Base-by-base conservation (phyloP, 2,797 vertebrate genomes). In the Hydrocynus forskahlii region DNA sequence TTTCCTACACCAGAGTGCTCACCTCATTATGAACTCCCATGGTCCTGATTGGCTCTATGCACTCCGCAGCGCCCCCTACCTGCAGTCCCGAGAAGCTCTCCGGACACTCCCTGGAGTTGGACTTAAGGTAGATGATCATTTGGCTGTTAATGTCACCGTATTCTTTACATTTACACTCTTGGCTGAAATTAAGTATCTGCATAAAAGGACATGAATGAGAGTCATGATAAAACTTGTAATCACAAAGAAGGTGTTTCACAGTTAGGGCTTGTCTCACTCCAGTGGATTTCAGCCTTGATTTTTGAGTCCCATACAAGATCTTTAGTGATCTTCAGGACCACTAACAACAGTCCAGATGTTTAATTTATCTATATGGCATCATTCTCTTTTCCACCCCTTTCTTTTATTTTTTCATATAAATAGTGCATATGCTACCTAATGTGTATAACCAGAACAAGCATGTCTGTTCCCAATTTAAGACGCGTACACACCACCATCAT, bases 91-190 rank as follows among this genome's bases (percentile, higher is more conserved):
- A 60, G 87, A 91, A 50, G 95, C 94, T 72, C 94, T 99, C 79
- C 93, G 95, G 0, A 73, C 94, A 45, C 92, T 99, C 60, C 96
- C 98, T 0, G 97, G 98, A 0, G 97, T 99, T 6, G 98, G 97
- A 35, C 80, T 90, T 63, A 99, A 98, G 96, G 97, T 97, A 78
- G 82, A 38, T 67, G 13, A 21, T 50, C 50, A 4, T 45, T 62
- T 50, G 17, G 50, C 19, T 6, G 40, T 1, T 12, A 54, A 45
- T 57, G 52, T 10, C 12, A 12, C 43, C 64, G 48, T 35, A 45
- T 13, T 40, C 16, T 80, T n/a, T 59, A 23, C 38, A 57, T 75
- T 75, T 21, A 75, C 52, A 5, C 52, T 13, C 12, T 48, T 12
- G 45, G 45, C 45, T 48, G 45, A 48, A 48, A 48, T 48, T 48